Evolutionary conservation across 2,888 invertebrate species (phyloP).

Genomic region (Eulithis prunata): DNA sequence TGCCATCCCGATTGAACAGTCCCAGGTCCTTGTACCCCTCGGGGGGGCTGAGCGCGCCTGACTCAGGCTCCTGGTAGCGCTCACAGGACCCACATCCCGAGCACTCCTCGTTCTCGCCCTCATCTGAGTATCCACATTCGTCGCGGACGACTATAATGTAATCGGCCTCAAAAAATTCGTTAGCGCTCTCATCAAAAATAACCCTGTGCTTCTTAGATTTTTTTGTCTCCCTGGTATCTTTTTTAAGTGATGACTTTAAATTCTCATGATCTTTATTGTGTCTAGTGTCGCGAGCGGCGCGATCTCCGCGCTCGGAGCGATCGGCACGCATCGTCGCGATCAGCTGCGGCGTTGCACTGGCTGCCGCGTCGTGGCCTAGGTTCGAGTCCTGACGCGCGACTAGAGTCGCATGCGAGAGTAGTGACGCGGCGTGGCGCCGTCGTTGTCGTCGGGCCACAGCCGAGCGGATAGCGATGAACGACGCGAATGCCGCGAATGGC

Average conservation of each 20-base stretch:
- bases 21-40: conserved; percentile 96
- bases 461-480: conserved; percentile 52
- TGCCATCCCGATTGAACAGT: conserved; percentile 83
- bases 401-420: conserved; percentile 31
- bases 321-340: conserved; percentile 82
- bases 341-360: conserved; percentile 65
- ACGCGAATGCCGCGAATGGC: conserved; percentile 24
- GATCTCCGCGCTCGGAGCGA: conserved; percentile 60
- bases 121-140: conserved; percentile 92
- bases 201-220: conserved; percentile 91
- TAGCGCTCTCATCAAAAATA: conserved; percentile 94
- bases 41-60: conserved; percentile 94
- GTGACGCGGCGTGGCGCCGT: conserved; percentile 32
- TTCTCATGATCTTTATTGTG: conserved; percentile 86
- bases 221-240: conserved; percentile 76
- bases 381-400: conserved; percentile 39
- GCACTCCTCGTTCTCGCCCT: conserved; percentile 90
- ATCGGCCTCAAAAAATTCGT: conserved; percentile 96
- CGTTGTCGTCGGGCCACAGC: conserved; percentile 27
- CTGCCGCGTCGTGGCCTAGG: conserved; percentile 59
- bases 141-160: conserved; percentile 95
- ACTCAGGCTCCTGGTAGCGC: conserved; percentile 89
- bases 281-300: conserved; percentile 77
- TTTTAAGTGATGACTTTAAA: conserved; percentile 90
- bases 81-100: conserved; percentile 82